Conservation (phyloP, 2,797 vertebrate species). For the Tapera naevia region DNA sequence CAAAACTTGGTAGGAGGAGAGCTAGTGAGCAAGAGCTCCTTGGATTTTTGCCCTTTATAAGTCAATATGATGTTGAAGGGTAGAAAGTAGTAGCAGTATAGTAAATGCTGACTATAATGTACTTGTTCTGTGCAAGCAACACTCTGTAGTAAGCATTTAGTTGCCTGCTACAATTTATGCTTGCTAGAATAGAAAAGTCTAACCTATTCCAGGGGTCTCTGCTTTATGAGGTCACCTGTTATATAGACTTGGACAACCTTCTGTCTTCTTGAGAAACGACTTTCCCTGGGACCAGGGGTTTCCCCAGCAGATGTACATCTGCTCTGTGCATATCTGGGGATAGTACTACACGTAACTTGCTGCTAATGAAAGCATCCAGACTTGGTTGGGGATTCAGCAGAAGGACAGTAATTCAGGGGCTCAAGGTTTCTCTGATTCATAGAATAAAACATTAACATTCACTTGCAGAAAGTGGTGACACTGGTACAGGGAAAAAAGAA, state of each 20-base stretch:
- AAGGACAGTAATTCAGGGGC: not conserved
- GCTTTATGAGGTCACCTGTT: conserved; percentile 71
- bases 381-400: not conserved
- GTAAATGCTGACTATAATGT: rapidly evolving
- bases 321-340: too few relatives aligned
- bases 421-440: not conserved
- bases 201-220: conserved; percentile 78
- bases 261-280: not conserved
- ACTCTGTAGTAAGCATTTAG: conserved; percentile 78
- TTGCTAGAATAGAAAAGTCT: conserved; percentile 80
- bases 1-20: not conserved
- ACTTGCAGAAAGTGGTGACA: conserved; percentile 86
- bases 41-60: not conserved
- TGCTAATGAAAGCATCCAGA: not conserved
- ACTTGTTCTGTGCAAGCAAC: conserved; percentile 75
- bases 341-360: not conserved
- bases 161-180: conserved; percentile 80
- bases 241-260: conserved; percentile 73
- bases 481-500: conserved; percentile 92
- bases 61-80: not conserved
- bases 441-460: not conserved
- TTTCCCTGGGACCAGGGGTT: not conserved
- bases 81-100: not conserved
- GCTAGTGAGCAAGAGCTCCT: not conserved
- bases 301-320: not conserved